Conservation (phyloP, 1,140 invertebrate genomes). For the Augochlora pura region DNA sequence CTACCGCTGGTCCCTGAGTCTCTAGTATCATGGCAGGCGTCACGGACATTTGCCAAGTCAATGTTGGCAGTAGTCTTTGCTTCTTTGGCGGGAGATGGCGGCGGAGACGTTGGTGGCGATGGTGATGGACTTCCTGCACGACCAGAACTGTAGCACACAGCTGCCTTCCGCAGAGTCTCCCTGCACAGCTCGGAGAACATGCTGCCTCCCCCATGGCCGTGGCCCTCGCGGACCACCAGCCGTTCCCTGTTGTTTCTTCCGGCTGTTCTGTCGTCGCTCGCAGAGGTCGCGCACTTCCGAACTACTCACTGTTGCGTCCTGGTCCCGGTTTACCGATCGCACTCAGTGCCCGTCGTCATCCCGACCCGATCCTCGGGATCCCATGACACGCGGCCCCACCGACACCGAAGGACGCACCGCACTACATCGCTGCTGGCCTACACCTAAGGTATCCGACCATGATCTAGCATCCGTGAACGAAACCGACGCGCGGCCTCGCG, state of each 20-base stretch:
- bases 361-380: not conserved
- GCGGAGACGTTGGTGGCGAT: constrained; percentile 77
- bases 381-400: constrained; percentile 31
- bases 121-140: constrained; percentile 76
- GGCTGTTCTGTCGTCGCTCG: too few relatives aligned
- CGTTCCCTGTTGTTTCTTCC: constrained; percentile 19
- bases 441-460: not conserved
- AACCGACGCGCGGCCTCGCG: not conserved
- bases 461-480: constrained; percentile 19
- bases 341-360: constrained; percentile 34
- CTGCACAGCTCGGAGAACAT: constrained; percentile 84
- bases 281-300: not conserved
- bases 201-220: constrained; percentile 78
- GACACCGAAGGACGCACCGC: not conserved
- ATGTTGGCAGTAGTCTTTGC: constrained; percentile 70
- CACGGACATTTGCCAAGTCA: constrained; percentile 73
- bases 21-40: constrained; percentile 54
- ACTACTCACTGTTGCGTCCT: constrained; percentile 16
- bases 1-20: constrained; percentile 51
- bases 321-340: not conserved
- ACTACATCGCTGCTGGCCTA: constrained; percentile 32
- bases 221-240: constrained; percentile 71
- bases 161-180: constrained; percentile 83
- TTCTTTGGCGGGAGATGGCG: constrained; percentile 77
- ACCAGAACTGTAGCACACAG: constrained; percentile 79